Evolutionary conservation across 2,113 vertebrate genomes (phyloP), one percentile per base, ranked within the genome.

Genomic region (Crocuta crocuta): DNA sequence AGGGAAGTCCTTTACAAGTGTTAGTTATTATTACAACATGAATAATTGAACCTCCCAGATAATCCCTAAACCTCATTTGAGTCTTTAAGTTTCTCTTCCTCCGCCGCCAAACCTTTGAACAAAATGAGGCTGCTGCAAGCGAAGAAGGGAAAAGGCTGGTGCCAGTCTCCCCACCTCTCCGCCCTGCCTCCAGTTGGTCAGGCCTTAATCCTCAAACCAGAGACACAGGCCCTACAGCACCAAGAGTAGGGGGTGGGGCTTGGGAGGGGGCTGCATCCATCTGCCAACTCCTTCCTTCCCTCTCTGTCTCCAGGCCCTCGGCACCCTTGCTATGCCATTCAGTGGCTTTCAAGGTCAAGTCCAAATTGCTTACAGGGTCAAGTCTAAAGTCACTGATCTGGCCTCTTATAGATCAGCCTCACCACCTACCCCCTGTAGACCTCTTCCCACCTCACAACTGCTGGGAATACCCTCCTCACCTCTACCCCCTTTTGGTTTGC

Each of bases 11-110:
- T 86, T 87, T 90, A 80, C 63, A 97, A 86, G 79, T 83, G 95
- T 93, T 96, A 91, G 92, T 89, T 97, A 89, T 97, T 92, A 95
- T 94, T 94, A 87, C 55, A 78, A 70, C 82, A 94, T 95, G 95
- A 97, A 97, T 93, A 97, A 96, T 95, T 96, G 86, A 97, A 80
- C 91, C 73, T 53, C 48, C 88, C 92, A 96, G 83, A 95, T 86
- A 95, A 95, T 97, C 83, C 86, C 96, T 76, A 95, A 94, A 89
- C 66, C 83, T 94, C 94, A 39, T 80, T 88, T 78, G 81, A 88
- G 65, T 87, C 84, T 96, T 82, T 79, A 82, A 90, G 68, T 95
- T 94, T 94, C 73, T 96, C 86, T 91, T 93, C 21, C 53, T 89
- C 65, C 6, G 50, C 79, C 7, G 33, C 53, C 71, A 94, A 85